Base-by-base conservation (phyloP, 2,797 vertebrate species). In the Nannoperca obscura region DNA sequence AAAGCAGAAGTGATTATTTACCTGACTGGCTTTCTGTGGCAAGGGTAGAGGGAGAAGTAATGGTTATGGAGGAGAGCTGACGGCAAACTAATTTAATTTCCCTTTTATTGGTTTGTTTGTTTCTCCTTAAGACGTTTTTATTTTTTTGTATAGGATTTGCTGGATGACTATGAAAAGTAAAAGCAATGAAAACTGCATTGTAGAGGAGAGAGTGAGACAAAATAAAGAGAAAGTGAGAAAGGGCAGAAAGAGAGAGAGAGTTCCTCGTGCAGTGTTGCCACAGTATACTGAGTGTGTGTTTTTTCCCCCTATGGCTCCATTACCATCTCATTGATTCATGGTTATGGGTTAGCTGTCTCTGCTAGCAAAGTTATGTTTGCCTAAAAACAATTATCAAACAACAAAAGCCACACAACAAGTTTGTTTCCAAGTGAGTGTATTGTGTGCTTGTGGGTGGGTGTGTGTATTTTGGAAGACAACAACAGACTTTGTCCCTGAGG, bases 321-420 rank as follows among this genome's bases (percentile, higher is more conserved):
- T 91, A 92, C 86, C 90, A 87, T 92, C 86, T 82, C 81, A 85
- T 82, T 94, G 91, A 93, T 92, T 93, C 91, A 92, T 90, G 83
- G 85, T 92, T 91, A 92, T 92, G 90, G 87, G 46, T 89, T 86
- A 60, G 92, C 90, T 90, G 90, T 87, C 92, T 91, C 73, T 63
- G 80, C 85, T 78, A 81, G 88, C 81, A 85, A 80, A 93, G 88
- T 87, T 76, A 91, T 91, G 89, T 90, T 86, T 84, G 84, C 76
- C 84, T 87, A 82, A 91, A 92, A 94, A 93, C 91, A 91, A 92
- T 94, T 93, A 93, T 86, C 88, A 85, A 87, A 88, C 89, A 87
- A 85, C 88, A 89, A 85, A 90, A 91, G 83, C 85, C 80, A 82
- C 87, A 81, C 27, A 73, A 70, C 85, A 88, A 87, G 71, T 88